Base-by-base conservation (phyloP, 2,797 vertebrate species). In the Agapornis canus region DNA sequence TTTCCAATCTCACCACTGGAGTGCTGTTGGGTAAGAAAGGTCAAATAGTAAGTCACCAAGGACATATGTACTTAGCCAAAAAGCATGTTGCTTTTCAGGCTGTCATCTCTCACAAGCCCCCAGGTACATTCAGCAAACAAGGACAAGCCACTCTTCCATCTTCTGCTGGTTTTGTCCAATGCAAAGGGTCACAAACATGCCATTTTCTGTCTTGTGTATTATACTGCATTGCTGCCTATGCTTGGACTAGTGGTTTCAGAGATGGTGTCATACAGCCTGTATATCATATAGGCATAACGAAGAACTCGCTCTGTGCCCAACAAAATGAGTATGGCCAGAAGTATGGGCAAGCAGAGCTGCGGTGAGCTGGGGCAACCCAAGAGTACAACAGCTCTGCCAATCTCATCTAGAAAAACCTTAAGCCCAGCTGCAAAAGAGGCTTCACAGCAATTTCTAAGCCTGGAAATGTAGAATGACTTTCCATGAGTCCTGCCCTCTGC, bases 261-360 rank as follows among this genome's bases (percentile, higher is more conserved):
- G 47, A 9, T 15, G 22, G 8, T 39, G 40, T 31, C 1, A 0
- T 35, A 39, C 57, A 43, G 39, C 13, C 43, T 2, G 0, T 51
- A 4, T 29, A 37, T 69, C 27, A 20, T 17, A n/a, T 2, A 35
- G 57, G 11, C 48, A 63, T 37, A 29, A 32, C 14, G 39, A 78
- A 51, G 47, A 27, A 25, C 9, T 25, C 9, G 16, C 20, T 29
- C 47, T 39, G 27, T 23, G 40, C 63, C 8, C 23, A 79, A 35
- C 6, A 54, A 59, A 82, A 27, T n/a, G 52, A 35, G 9, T 60
- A 43, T 9, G n/a, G 45, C 20, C 61, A 48, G 56, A 69, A 70
- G 2, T 16, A 29, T 7, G 20, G 37, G 18, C 37, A 68, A 71
- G 39, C 31, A 48, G 42, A 51, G 11, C 54, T 29, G 32, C n/a